Percentiles rank a stretch among this genome's conserved stretches.
phyloP scores from a whole-genome alignment of 1,140 invertebrate species.

The Manduca sexta region DNA sequence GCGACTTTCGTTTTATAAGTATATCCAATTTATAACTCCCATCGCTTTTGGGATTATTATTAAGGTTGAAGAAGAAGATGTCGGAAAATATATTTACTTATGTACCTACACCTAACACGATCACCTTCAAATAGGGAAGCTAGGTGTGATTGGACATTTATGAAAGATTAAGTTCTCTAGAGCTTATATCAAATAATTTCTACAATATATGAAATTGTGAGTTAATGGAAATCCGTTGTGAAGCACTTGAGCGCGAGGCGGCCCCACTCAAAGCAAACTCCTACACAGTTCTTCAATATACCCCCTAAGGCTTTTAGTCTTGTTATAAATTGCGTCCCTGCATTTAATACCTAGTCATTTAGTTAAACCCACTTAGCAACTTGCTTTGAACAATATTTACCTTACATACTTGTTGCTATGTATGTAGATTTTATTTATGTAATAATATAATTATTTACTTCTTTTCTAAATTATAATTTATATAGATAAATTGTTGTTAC shows the following conservation, averaged over 20 bases:
- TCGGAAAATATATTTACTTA: constrained; percentile 8
- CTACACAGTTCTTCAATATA: constrained; percentile 1
- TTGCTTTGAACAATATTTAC: too few relatives aligned
- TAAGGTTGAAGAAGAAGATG: constrained; percentile 19
- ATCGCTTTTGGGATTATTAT: constrained; percentile 40
- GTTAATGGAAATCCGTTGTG: constrained; percentile 31
- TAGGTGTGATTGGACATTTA: too few relatives aligned
- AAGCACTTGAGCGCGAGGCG: constrained; percentile 5
- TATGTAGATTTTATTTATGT: too few relatives aligned
- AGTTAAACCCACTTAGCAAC: too few relatives aligned
- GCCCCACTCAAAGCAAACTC: constrained; percentile 4
- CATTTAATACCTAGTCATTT: neutral
- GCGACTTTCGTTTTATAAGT: constrained; percentile 28
- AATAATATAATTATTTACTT: too few relatives aligned
- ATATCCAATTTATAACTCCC: constrained; percentile 31
- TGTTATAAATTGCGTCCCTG: neutral
- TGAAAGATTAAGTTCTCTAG: too few relatives aligned
- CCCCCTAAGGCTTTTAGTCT: constrained; percentile 4
- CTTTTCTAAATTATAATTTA: too few relatives aligned
- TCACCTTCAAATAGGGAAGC: too few relatives aligned
- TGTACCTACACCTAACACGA: too few relatives aligned
- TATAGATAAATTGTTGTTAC: too few relatives aligned
- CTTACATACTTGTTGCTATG: too few relatives aligned
- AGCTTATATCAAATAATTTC: too few relatives aligned
- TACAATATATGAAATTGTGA: constrained; percentile 12